Evolutionary conservation across 30 jellyfish, hydroid and myxozoan genomes (phyloP).

Genomic region (Rhopilema esculentum): DNA sequence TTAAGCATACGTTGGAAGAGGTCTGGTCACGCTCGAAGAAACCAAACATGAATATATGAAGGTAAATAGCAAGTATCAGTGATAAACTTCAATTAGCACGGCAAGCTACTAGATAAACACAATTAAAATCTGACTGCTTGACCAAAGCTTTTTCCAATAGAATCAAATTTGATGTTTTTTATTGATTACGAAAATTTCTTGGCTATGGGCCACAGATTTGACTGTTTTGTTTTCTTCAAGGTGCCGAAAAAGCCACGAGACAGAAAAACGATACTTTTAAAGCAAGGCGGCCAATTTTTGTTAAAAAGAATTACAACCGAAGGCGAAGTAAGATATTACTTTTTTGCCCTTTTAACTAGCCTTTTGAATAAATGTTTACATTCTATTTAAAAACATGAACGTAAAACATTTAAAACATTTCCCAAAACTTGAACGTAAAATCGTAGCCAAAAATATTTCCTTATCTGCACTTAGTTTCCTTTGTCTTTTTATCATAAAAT

Average conservation of each 20-base stretch:
- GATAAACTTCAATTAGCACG: too few species aligned
- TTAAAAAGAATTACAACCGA: constrained; percentile 61
- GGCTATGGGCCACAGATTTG: not conserved
- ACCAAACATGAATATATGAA: constrained; percentile 95
- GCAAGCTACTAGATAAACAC: too few species aligned
- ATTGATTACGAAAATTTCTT: too few species aligned
- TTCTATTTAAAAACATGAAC: not conserved
- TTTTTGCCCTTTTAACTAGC: not conserved
- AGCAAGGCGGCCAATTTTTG: constrained; percentile 80
- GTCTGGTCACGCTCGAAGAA: constrained; percentile 91
- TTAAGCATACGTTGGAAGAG: constrained; percentile 92
- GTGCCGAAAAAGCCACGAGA: constrained; percentile 89
- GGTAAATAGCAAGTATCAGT: constrained; percentile 22
- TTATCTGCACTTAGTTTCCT: too few species aligned
- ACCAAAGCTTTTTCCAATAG: too few species aligned
- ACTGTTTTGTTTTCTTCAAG: constrained; percentile 19
- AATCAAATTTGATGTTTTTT: too few species aligned
- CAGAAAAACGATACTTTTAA: constrained; percentile 74
- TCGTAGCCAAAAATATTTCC: too few species aligned
- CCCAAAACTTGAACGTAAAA: too few species aligned
- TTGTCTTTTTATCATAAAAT: too few species aligned
- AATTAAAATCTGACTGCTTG: too few species aligned
- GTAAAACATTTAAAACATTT: too few species aligned
- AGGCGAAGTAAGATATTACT: constrained; percentile 81
- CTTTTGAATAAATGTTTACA: not conserved